A percentile compares a stretch with the other conserved stretches of the same genome.
These are phyloP conservation scores for Palythoa heliodiscus DNA, from an alignment of 92 coral and sea anemone genomes.

Conservation along the genomic window DNA sequence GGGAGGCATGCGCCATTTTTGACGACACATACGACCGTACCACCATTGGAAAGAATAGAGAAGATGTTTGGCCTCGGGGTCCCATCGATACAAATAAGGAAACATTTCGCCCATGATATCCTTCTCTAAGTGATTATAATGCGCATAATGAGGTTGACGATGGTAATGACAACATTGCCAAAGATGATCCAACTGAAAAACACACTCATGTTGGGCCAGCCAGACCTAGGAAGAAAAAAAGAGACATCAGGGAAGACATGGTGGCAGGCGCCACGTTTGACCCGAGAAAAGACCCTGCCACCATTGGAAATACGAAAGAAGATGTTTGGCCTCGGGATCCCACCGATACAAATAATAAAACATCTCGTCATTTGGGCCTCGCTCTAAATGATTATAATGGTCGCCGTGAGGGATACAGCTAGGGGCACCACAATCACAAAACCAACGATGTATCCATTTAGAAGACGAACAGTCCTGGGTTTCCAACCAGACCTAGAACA, in stretches of 20 bases:
- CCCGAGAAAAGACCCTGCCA: constrained; percentile 27
- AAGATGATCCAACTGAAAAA: neutral
- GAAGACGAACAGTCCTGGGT: neutral
- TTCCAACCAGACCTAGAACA: constrained; percentile 18
- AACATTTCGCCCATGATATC: neutral
- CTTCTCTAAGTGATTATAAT: neutral
- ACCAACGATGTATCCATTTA: constrained; percentile 10
- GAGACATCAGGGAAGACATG: constrained; percentile 32
- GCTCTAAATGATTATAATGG: constrained; percentile 2
- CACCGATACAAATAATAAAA: constrained; percentile 24
- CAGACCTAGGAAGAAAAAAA: constrained; percentile 16
- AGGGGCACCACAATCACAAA: constrained; percentile 1
- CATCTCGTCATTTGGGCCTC: neutral
- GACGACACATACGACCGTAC: constrained; percentile 17
- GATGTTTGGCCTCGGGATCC: constrained; percentile 30
- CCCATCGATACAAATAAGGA: constrained; percentile 20
- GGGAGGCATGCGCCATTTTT: constrained; percentile 24
- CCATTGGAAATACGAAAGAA: constrained; percentile 25
- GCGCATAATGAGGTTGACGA: neutral
- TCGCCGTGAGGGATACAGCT: constrained; percentile 9
- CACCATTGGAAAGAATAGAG: constrained; percentile 23
- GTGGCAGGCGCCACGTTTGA: constrained; percentile 35
- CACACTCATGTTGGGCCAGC: neutral
- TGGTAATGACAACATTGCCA: neutral
- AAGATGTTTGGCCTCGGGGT: constrained; percentile 29